Conservation (phyloP, 1,140 invertebrate genomes). For the Helicoverpa zea region DNA sequence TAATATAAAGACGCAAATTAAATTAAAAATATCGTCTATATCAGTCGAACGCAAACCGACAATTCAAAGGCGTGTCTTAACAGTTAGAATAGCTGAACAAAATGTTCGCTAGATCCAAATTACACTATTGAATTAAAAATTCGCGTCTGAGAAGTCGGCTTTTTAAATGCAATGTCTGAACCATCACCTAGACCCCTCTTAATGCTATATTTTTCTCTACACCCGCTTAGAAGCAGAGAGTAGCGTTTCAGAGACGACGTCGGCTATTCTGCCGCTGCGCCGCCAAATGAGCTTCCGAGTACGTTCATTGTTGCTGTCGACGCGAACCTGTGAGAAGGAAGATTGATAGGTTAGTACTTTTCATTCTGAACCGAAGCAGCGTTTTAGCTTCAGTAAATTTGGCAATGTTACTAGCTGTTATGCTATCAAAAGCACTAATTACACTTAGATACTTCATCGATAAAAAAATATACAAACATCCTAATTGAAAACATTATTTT, state of each 20-base stretch:
- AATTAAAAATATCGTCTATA: slow-evolving; percentile 11
- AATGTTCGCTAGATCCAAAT: background rate
- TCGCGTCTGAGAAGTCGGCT: slow-evolving; percentile 46
- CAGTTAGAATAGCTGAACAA: too few relatives aligned
- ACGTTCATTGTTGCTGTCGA: slow-evolving; percentile 94
- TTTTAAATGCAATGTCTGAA: slow-evolving; percentile 31
- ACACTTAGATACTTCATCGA: background rate
- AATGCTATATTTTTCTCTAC: slow-evolving; percentile 59
- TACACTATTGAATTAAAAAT: background rate
- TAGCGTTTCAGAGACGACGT: slow-evolving; percentile 93
- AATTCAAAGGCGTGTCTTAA: slow-evolving; percentile 37
- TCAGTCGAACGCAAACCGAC: slow-evolving; percentile 46
- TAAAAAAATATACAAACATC: too few relatives aligned
- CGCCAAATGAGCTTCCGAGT: slow-evolving; percentile 94
- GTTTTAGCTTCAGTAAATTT: background rate
- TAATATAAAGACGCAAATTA: slow-evolving; percentile 9
- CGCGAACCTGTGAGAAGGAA: slow-evolving; percentile 88
- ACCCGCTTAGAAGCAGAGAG: slow-evolving; percentile 92
- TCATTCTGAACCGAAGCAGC: background rate
- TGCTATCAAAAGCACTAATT: background rate
- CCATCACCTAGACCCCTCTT: slow-evolving; percentile 31
- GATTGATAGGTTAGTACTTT: background rate
- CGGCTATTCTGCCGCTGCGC: slow-evolving; percentile 92
- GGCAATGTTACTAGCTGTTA: too few relatives aligned
- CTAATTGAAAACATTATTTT: too few relatives aligned